A percentile compares a stretch with the other conserved stretches of the same genome.
These are phyloP conservation scores for Empidonax alnorum DNA, from an alignment of 2,113 vertebrate species.

Conservation along the genomic window DNA sequence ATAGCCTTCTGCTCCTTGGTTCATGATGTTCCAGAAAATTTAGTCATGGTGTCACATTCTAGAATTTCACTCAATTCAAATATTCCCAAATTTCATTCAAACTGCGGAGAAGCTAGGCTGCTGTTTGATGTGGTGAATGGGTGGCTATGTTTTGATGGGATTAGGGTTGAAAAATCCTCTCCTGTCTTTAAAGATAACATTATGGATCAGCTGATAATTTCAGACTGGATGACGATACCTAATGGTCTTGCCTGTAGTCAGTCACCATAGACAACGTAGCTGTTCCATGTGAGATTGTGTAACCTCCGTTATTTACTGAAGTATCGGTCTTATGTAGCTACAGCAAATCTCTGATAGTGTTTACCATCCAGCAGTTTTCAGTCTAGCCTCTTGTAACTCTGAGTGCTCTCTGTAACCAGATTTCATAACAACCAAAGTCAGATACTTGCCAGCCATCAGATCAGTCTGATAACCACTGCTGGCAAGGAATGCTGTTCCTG, in stretches of 20 bases:
- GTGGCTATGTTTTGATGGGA: background rate
- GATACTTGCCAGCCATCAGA: background rate
- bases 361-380: background rate
- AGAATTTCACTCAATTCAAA: background rate
- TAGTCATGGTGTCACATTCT: background rate
- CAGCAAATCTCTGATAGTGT: background rate
- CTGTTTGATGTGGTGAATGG: background rate
- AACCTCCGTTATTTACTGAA: background rate
- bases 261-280: background rate
- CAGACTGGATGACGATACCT: background rate
- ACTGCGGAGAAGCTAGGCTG: background rate
- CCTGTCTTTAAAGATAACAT: background rate
- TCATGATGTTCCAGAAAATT: background rate
- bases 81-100: background rate
- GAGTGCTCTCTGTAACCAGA: background rate
- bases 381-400: background rate
- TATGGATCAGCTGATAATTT: background rate
- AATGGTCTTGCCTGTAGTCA: background rate
- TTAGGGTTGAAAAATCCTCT: background rate
- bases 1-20: background rate
- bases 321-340: background rate
- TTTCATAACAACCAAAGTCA: conserved; percentile 21
- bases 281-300: background rate
- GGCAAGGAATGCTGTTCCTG: background rate
- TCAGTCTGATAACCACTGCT: background rate